Percentiles rank a stretch among this genome's conserved stretches.
These are phyloP conservation scores for Drosophila sulfurigaster DNA, from an alignment of 1,140 invertebrate species.

Conservation along the genomic window DNA sequence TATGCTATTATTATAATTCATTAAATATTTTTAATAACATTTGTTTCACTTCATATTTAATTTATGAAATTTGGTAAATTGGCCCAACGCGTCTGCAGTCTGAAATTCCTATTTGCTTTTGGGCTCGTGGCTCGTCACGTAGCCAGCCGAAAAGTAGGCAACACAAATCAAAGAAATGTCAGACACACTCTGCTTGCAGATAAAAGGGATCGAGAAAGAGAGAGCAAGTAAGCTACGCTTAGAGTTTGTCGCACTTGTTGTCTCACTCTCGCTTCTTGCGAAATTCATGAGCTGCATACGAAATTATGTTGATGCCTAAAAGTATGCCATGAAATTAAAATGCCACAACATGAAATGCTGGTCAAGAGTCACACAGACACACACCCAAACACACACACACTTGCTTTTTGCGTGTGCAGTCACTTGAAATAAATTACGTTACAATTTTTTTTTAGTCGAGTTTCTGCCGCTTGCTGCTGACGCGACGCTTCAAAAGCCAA, in stretches of 20 bases:
- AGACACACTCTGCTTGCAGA: constrained; percentile 35
- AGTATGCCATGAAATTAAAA: constrained; percentile 70
- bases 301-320: constrained; percentile 62
- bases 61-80: constrained; percentile 17
- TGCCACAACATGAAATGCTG: constrained; percentile 71
- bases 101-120: constrained; percentile 4
- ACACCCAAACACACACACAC: neutral
- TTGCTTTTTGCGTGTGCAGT: constrained; percentile 29
- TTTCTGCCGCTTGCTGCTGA: constrained; percentile 29
- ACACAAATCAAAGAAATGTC: constrained; percentile 65
- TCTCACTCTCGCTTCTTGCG: constrained; percentile 26
- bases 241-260: neutral
- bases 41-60: neutral
- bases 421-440: constrained; percentile 74
- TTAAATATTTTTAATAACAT: neutral
- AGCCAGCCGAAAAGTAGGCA: constrained; percentile 54
- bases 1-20: neutral
- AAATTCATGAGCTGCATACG: constrained; percentile 64
- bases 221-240: neutral
- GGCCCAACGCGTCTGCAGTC: neutral
- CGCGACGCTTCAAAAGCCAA: constrained; percentile 36
- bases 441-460: constrained; percentile 41
- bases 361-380: constrained; percentile 54
- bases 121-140: constrained; percentile 30
- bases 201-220: neutral